Base-by-base conservation (phyloP, 2,888 invertebrate genomes). In the Prosopocoilus inquinatus region DNA sequence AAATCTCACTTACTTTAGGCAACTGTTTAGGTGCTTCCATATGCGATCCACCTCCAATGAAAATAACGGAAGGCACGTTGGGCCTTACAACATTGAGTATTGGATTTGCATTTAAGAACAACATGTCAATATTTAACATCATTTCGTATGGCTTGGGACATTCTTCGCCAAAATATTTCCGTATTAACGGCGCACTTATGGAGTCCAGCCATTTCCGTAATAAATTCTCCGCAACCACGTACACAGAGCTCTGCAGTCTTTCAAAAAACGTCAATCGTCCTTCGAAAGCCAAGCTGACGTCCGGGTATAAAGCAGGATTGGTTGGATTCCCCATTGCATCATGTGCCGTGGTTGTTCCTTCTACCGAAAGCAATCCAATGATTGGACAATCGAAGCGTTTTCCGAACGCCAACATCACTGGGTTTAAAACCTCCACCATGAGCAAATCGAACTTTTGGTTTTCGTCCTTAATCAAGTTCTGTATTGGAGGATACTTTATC, bases 181-280 rank as follows among this genome's bases (percentile, higher is more conserved):
- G 36, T 2, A 36, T 36, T 12, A 1, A 8, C 1, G 9, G n/a
- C 12, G 12, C n/a, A 5, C 36, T 3, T 11, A 36, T 36, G 3
- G 12, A 41, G 4, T 20, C 20, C 2, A 20, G 20, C 20, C 20
- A 20, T 20, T 4, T 20, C 20, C 4, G 20, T 3, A 20, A 20
- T 12, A 41, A 41, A 11, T 41, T 41, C 8, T 11, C 36, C 64
- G 67, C 68, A n/a, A 72, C 15, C 35, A 65, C 63, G 52, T 69
- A 71, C 3, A 65, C 50, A 3, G 64, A 64, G 50, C 68, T 71
- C 47, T 62, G 63, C 3, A 71, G 49, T 46, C 73, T 59, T 58
- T 78, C 74, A 33, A 78, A 79, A 34, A 77, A 68, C 12, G 72
- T 79, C 55, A 81, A 62, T 56, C 80, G 75, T 43, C 75, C 72